These are phyloP conservation scores for Brachionus rubens DNA, from an alignment of 1,140 invertebrate genomes.

Conservation along the genomic window DNA sequence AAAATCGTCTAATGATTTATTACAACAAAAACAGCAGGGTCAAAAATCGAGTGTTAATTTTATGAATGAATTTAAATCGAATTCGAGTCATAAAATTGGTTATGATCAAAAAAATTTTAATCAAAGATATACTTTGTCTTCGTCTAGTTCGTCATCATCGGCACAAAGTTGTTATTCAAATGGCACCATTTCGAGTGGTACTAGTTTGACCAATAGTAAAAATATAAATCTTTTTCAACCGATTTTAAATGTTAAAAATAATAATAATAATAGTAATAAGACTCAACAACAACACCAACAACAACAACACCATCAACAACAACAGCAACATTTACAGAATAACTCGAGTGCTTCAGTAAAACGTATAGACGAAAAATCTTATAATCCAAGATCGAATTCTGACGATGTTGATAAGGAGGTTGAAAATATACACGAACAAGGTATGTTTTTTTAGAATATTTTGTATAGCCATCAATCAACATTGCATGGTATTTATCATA, in stretches of 20 bases:
- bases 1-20: not conserved
- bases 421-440: constrained; percentile 36
- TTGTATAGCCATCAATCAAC: not conserved
- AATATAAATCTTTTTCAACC: constrained; percentile 26
- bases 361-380: no score
- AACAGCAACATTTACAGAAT: no score
- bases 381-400: not conserved
- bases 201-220: constrained; percentile 32
- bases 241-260: not conserved
- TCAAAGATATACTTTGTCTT: not conserved
- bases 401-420: constrained; percentile 45
- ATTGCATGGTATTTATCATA: no score
- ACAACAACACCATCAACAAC: no score
- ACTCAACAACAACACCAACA: not conserved
- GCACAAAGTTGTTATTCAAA: no score
- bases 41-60: constrained; percentile 24
- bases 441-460: not conserved
- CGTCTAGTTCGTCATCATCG: constrained; percentile 13
- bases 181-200: not conserved
- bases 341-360: no score
- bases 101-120: not conserved
- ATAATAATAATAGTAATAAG: not conserved
- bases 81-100: not conserved
- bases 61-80: not conserved
- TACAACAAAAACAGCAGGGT: not conserved